A percentile compares a stretch with the other conserved stretches of the same genome.
Conservation (phyloP, 1,140 invertebrate genomes). For the Diuraphis noxia region DNA sequence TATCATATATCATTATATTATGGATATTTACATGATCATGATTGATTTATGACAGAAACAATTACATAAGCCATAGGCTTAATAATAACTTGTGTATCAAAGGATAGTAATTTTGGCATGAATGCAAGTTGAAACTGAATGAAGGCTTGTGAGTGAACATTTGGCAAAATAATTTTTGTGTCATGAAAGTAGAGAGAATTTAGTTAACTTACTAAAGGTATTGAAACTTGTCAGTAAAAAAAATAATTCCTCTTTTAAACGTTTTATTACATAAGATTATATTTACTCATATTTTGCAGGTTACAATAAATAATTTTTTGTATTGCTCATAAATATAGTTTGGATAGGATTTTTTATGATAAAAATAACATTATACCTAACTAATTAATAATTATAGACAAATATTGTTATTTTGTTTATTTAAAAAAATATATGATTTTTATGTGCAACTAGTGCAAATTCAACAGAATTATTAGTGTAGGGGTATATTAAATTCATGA, state of each 20-base stretch:
- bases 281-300: background rate
- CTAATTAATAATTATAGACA: background rate
- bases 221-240: background rate
- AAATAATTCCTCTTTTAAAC: background rate
- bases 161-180: background rate
- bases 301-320: background rate
- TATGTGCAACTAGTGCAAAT: background rate
- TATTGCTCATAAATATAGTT: background rate
- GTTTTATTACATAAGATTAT: background rate
- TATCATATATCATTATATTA: background rate
- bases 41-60: slow-evolving; percentile 13
- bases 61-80: background rate
- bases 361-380: background rate
- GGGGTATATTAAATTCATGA: background rate
- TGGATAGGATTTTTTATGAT: background rate
- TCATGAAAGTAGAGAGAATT: background rate
- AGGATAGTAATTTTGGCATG: background rate
- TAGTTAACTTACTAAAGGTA: background rate
- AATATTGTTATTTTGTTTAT: background rate
- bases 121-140: background rate
- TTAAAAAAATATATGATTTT: background rate
- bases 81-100: background rate
- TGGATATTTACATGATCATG: background rate
- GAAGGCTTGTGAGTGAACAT: background rate
- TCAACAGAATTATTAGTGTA: background rate